Conservation (phyloP, 2,888 invertebrate species). For the Drosophila koepferae region DNA sequence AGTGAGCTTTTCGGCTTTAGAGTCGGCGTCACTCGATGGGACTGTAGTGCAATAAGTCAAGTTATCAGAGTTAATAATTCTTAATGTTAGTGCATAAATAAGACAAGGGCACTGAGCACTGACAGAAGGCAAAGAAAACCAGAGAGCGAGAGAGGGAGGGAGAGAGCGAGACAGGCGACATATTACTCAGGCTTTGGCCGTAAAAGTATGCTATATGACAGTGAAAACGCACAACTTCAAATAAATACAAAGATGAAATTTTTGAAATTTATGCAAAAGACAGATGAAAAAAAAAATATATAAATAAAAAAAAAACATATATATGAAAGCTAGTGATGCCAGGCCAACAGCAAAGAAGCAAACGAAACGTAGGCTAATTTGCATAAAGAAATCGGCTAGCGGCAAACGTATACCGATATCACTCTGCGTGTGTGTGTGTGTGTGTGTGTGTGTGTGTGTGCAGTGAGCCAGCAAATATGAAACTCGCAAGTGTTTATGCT, state of each 20-base stretch:
- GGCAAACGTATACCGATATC: constrained; percentile 44
- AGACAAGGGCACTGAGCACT: constrained; percentile 53
- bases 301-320: constrained; percentile 5
- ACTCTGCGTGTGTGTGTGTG: constrained; percentile 2
- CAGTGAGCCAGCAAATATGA: constrained; percentile 73
- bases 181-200: constrained; percentile 51
- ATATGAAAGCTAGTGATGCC: neutral
- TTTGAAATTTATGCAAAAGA: constrained; percentile 74
- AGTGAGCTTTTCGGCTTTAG: neutral
- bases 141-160: neutral
- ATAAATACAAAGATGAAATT: constrained; percentile 67
- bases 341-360: neutral
- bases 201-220: constrained; percentile 61
- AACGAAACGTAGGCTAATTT: constrained; percentile 65
- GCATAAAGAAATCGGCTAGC: constrained; percentile 74
- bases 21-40: constrained; percentile 20
- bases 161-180: constrained; percentile 24
- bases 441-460: constrained; percentile 25
- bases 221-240: constrained; percentile 50
- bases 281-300: constrained; percentile 25
- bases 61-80: constrained; percentile 81
- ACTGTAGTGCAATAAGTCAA: constrained; percentile 72
- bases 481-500: constrained; percentile 74
- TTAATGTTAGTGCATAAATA: constrained; percentile 81
- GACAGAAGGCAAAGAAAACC: constrained; percentile 4